These are phyloP conservation scores for Lordiphosa collinella DNA, from an alignment of 1,140 invertebrate genomes.

Conservation along the genomic window DNA sequence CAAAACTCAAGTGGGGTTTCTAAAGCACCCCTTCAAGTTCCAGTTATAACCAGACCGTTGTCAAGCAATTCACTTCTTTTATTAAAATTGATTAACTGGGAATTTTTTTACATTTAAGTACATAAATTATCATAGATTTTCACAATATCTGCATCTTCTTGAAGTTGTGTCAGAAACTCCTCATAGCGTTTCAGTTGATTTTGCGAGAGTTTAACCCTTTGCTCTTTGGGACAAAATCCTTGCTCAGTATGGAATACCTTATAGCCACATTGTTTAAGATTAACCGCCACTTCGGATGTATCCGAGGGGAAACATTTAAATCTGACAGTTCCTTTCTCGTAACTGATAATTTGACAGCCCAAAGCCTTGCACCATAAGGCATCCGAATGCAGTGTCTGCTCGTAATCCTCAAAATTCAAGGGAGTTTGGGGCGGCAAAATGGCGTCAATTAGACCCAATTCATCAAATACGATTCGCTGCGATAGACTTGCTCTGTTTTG, in stretches of 20 bases:
- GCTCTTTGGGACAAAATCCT: conserved; percentile 23
- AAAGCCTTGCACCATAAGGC: conserved; percentile 44
- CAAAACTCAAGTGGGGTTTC: too few relatives aligned
- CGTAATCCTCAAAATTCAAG: conserved; percentile 9
- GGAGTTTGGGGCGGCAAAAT: conserved; percentile 9
- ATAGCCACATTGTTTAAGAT: conserved; percentile 35
- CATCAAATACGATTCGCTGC: conserved; percentile 24
- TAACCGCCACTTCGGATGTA: conserved; percentile 22
- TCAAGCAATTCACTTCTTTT: neutral
- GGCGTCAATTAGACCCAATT: conserved; percentile 44
- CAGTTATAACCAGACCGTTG: too few relatives aligned
- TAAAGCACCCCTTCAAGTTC: too few relatives aligned
- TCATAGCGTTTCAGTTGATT: conserved; percentile 20
- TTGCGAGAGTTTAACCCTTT: conserved; percentile 11
- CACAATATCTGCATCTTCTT: conserved; percentile 35
- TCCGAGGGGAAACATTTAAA: conserved; percentile 42
- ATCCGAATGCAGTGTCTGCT: conserved; percentile 27
- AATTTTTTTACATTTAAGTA: neutral
- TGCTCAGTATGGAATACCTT: conserved; percentile 29
- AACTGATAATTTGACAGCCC: conserved; percentile 11
- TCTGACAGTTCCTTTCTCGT: conserved; percentile 18
- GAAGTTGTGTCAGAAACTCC: conserved; percentile 29
- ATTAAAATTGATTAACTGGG: neutral
- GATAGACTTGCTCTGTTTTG: conserved; percentile 27
- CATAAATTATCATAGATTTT: conserved; percentile 64